Conservation (phyloP, 92 coral and sea anemone genomes). For the Nematostella vectensis region DNA sequence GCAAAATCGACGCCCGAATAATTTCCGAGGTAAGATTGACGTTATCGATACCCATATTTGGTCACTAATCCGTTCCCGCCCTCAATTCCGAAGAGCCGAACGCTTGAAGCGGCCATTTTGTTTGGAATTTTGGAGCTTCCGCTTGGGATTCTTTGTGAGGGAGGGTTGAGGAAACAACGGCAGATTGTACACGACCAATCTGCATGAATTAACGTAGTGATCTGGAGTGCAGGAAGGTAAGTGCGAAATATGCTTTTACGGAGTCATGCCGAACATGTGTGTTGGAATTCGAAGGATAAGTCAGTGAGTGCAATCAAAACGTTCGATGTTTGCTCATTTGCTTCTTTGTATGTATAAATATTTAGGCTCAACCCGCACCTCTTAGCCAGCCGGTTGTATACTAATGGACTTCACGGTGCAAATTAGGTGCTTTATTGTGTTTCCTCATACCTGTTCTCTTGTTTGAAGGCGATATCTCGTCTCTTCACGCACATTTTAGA, state of each 20-base stretch:
- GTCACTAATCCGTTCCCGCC: slow-evolving; percentile 23
- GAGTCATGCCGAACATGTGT: neutral
- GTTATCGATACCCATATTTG: slow-evolving; percentile 15
- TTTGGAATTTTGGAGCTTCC: slow-evolving; percentile 16
- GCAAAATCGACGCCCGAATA: no score
- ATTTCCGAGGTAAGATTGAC: slow-evolving; percentile 4
- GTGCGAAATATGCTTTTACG: neutral
- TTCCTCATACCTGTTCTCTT: neutral
- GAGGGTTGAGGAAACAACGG: slow-evolving; percentile 11
- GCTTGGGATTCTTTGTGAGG: slow-evolving; percentile 25
- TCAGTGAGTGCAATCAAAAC: neutral
- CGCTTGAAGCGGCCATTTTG: slow-evolving; percentile 35
- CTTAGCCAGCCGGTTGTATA: neutral
- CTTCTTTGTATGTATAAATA: neutral
- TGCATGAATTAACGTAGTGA: slow-evolving; percentile 18
- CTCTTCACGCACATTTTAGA: neutral
- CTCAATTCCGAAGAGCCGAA: slow-evolving; percentile 30
- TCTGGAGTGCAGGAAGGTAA: slow-evolving; percentile 6
- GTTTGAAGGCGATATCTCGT: neutral
- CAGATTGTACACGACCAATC: slow-evolving; percentile 3
- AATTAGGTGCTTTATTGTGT: neutral
- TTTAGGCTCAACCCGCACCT: neutral
- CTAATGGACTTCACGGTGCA: neutral
- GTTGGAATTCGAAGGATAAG: neutral
- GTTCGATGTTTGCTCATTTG: neutral